Base-by-base conservation (phyloP, 2,888 invertebrate genomes). In the Aphelenchoides bicaudatus region DNA sequence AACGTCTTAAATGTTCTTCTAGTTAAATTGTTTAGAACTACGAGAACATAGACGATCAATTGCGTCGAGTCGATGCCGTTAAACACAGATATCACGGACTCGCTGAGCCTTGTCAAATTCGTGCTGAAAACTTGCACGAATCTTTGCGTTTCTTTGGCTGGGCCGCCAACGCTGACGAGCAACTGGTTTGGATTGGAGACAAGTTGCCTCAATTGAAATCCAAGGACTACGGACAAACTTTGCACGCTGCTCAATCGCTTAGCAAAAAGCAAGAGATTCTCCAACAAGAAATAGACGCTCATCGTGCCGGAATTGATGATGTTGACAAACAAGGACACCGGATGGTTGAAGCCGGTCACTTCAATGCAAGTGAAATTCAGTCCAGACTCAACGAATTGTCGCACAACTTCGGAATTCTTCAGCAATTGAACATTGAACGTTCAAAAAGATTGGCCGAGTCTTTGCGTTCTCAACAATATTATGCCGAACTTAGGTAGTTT, bases 261-360 rank as follows among this genome's bases (percentile, higher is more conserved):
- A 88, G 90, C 75, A 94, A 94, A 84, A 93, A 93, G 80, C 93
- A 94, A 77, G 88, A 89, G 78, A 87, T 88, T 0, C 79, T 96
- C 31, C 93, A 94, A 80, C 88, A 90, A 64, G 75, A 75, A 37
- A 63, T 75, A 19, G 66, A 71, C 23, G 62, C 73, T 5, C 65
- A 71, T 23, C 65, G 68, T 47, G 60, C 71, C 3, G 65, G 67
- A 0, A 65, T 75, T 49, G 34, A 56, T 4, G 70, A 73, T 8
- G 67, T 71, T 10, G 65, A 67, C 13, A 52, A 58, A 4, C 56
- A 61, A 8, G 75, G 73, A 53, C 43, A 58, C 4, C 64, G 65
- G 21, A 74, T 74, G 74, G 38, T 50, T 28, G 58, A 64, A 29
- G 57, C 64, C 34, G 88, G 88, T 0, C 93, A 94, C 82, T 90